phyloP scores from a whole-genome alignment of 2,113 vertebrate species.

The Melospiza georgiana region DNA sequence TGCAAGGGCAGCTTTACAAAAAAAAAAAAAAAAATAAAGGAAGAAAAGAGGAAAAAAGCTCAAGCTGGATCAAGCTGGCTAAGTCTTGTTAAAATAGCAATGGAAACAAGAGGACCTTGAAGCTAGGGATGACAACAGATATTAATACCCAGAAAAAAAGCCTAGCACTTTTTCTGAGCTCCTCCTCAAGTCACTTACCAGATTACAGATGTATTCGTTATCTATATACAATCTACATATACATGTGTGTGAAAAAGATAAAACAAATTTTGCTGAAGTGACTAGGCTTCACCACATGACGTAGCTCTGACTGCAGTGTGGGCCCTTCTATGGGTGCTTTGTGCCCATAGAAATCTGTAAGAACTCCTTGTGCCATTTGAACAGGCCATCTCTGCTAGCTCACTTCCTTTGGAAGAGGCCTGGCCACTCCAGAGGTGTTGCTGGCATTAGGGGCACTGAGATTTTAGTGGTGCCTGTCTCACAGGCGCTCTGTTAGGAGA shows the following conservation, averaged over 20 bases:
- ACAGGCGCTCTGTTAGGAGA: neutral
- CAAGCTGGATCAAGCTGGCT: neutral
- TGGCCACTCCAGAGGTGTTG: neutral
- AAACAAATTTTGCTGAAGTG: neutral
- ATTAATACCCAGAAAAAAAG: neutral
- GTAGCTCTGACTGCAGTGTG: neutral
- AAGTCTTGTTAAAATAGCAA: neutral
- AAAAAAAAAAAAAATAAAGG: neutral
- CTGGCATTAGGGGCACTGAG: neutral
- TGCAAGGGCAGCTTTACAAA: neutral
- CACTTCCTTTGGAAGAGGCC: neutral
- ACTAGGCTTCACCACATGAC: neutral
- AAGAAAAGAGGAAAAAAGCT: neutral
- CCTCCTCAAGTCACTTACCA: neutral
- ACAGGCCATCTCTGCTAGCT: neutral
- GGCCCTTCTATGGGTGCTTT: neutral
- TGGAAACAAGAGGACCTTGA: neutral
- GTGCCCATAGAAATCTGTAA: neutral
- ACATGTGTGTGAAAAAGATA: neutral
- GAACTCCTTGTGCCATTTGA: neutral
- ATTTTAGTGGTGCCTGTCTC: neutral
- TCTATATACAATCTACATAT: neutral
- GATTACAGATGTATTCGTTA: neutral
- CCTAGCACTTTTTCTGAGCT: neutral
- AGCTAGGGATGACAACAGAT: neutral